A percentile compares a stretch with the other conserved stretches of the same genome.
These are phyloP conservation scores for Epizoanthus rinbou DNA, from an alignment of 92 coral and sea anemone species.

Conservation along the genomic window DNA sequence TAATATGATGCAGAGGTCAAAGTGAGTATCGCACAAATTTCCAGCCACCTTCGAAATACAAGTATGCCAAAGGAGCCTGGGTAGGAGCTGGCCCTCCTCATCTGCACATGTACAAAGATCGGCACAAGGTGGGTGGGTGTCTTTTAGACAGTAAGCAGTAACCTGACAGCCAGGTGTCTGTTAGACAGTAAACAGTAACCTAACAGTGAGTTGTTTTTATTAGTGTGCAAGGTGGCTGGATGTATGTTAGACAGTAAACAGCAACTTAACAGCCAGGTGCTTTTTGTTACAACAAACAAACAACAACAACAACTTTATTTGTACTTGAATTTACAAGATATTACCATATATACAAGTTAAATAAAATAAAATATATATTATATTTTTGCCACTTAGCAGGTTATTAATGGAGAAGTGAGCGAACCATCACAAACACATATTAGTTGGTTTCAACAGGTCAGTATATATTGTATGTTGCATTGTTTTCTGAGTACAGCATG, in stretches of 20 bases:
- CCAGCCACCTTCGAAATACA: conserved; percentile 59
- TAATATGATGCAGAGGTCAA: conserved; percentile 33
- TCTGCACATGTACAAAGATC: conserved; percentile 53
- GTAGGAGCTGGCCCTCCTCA: conserved; percentile 66
- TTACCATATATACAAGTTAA: too few species aligned
- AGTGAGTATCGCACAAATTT: conserved; percentile 69
- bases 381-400: not conserved
- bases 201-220: too few species aligned
- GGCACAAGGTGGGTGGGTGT: conserved; percentile 18
- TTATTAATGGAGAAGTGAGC: not conserved
- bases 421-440: not conserved
- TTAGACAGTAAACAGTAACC: too few species aligned
- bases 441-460: conserved; percentile 39
- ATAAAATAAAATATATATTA: not conserved
- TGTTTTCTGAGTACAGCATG: too few species aligned
- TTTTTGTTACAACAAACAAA: too few species aligned
- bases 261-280: too few species aligned
- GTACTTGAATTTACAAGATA: too few species aligned
- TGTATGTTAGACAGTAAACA: too few species aligned
- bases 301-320: too few species aligned
- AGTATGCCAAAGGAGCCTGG: conserved; percentile 65
- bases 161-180: too few species aligned
- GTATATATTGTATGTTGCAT: not conserved
- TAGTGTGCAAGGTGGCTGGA: too few species aligned
- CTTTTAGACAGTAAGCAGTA: not conserved